Evolutionary conservation across 2,113 vertebrate species (phyloP).

Genomic region (Peromyscus polionotus): DNA sequence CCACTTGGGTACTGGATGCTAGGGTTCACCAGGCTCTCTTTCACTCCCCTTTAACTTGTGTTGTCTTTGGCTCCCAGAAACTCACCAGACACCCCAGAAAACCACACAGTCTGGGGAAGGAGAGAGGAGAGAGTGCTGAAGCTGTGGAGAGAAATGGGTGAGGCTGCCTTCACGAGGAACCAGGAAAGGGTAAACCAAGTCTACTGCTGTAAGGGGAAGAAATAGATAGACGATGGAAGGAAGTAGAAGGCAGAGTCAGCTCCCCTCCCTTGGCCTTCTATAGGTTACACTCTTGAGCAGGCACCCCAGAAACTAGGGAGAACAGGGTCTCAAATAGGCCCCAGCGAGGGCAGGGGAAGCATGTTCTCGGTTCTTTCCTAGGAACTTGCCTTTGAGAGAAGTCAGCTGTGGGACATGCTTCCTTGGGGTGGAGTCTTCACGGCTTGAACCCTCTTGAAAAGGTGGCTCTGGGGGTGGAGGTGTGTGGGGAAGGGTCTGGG

Average conservation of each 20-base stretch:
- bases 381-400: too few relatives aligned
- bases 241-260: neutral
- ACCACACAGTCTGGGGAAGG: neutral
- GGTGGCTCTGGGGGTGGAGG: fast-evolving
- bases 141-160: neutral
- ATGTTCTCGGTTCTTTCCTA: neutral
- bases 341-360: fast-evolving
- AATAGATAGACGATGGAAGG: too few relatives aligned
- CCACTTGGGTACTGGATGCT: neutral
- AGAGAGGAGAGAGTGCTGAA: neutral
- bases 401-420: fast-evolving
- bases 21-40: too few relatives aligned
- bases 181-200: neutral
- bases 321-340: neutral
- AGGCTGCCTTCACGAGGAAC: too few relatives aligned
- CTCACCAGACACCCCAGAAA: neutral
- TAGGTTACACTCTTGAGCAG: fast-evolving
- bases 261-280: neutral
- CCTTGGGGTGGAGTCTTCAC: fast-evolving
- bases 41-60: neutral
- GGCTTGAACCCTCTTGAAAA: neutral
- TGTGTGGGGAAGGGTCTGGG: fast-evolving
- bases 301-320: neutral
- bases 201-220: neutral
- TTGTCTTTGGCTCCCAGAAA: neutral